These are phyloP conservation scores for Drosophila melanosoma DNA, from an alignment of 2,888 invertebrate species.

Conservation along the genomic window DNA sequence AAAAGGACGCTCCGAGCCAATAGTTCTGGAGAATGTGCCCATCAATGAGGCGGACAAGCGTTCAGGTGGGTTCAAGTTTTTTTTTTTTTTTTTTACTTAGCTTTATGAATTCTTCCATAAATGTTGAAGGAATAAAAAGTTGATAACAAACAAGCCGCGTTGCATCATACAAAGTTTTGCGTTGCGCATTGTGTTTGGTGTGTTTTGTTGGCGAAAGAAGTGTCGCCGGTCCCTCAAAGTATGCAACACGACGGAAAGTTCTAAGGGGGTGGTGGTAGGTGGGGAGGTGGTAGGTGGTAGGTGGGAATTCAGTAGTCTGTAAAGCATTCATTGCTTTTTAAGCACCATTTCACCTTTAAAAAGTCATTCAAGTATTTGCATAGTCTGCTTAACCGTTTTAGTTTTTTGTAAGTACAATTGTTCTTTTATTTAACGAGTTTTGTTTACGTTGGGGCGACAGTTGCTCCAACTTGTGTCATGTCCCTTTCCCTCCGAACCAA, in stretches of 20 bases:
- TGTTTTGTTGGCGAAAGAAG: conserved; percentile 46
- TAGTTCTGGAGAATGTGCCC: conserved; percentile 93
- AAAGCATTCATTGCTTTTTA: conserved; percentile 78
- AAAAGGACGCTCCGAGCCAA: conserved; percentile 93
- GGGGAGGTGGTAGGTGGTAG: too few species aligned
- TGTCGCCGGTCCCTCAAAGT: conserved; percentile 48
- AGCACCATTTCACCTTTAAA: conserved; percentile 83
- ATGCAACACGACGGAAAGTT: conserved; percentile 56
- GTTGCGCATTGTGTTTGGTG: conserved; percentile 50
- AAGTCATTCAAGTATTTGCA: conserved; percentile 83
- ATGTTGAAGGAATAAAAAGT: conserved; percentile 7
- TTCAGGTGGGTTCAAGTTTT: conserved; percentile 87
- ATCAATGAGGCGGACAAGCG: conserved; percentile 94
- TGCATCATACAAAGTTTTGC: conserved; percentile 64
- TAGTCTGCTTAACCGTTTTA: conserved; percentile 81
- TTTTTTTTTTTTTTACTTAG: neutral
- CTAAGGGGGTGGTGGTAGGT: neutral
- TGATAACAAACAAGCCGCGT: conserved; percentile 9
- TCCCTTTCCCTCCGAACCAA: neutral
- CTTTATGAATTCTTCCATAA: conserved; percentile 38
- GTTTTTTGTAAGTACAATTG: conserved; percentile 78
- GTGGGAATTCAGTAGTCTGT: conserved; percentile 2
- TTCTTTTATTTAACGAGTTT: conserved; percentile 81
- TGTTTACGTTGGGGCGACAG: conserved; percentile 72
- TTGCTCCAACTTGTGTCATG: conserved; percentile 42